Evolutionary conservation across 30 jellyfish, hydroid and myxozoan species (phyloP).

Genomic region (Aurelia coerulea): DNA sequence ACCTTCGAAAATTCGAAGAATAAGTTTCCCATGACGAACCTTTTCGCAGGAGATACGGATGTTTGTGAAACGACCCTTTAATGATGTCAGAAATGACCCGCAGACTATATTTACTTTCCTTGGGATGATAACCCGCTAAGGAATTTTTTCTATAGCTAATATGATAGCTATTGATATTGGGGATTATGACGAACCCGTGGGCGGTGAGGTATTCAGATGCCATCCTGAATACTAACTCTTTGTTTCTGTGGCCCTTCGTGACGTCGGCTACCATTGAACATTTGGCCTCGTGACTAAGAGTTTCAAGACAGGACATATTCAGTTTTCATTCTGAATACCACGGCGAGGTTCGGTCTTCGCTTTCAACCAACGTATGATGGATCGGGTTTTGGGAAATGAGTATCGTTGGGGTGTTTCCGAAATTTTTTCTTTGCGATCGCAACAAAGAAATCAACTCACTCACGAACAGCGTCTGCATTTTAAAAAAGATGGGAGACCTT

Average conservation of each 20-base stretch:
- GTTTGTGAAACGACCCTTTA: no score
- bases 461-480: no score
- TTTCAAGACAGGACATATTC: slow-evolving; percentile 5
- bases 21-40: background rate
- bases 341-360: slow-evolving; percentile 1
- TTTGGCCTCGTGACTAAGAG: background rate
- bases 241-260: no score
- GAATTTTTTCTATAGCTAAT: background rate
- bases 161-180: background rate
- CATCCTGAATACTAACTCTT: no score
- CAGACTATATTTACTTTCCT: background rate
- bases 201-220: background rate
- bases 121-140: background rate
- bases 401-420: background rate
- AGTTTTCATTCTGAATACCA: background rate
- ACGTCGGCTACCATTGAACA: no score
- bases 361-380: background rate
- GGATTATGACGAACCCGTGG: background rate
- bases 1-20: background rate
- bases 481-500: no score
- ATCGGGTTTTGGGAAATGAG: slow-evolving; percentile 37
- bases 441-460: no score
- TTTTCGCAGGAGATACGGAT: no score
- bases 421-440: no score
- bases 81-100: no score